Conservation (phyloP, 2,888 invertebrate genomes). For the Callyntrura guangdongensis region DNA sequence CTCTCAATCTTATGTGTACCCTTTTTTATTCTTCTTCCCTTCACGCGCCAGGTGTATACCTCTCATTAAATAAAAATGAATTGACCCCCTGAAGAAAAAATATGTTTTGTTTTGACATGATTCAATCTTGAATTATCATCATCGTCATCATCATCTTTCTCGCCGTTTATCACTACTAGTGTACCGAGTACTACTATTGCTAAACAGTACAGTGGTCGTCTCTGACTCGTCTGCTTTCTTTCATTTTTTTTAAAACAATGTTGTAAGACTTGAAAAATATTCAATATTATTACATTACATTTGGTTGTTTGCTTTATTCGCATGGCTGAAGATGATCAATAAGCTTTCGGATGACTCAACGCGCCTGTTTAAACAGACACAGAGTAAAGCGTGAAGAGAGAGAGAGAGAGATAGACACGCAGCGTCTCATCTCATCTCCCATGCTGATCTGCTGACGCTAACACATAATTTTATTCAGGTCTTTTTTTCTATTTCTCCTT, state of each 20-base stretch:
- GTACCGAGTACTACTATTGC: background rate
- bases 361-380: background rate
- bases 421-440: background rate
- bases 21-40: conserved; percentile 28
- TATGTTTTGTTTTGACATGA: conserved; percentile 47
- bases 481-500: conserved; percentile 2
- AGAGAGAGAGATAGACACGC: background rate
- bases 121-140: conserved; percentile 35
- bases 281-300: background rate
- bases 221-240: background rate
- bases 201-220: background rate
- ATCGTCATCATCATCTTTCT: background rate
- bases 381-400: too few relatives aligned
- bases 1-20: too few relatives aligned
- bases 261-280: background rate
- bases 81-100: conserved; percentile 2
- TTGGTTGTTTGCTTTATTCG: too few relatives aligned
- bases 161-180: background rate
- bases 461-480: background rate
- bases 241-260: conserved; percentile 1
- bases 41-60: background rate
- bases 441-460: too few relatives aligned
- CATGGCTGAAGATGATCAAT: background rate
- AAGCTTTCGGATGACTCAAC: conserved; percentile 18
- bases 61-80: background rate